These are phyloP conservation scores for Motacilla alba DNA, from an alignment of 2,113 vertebrate genomes.

Conservation along the genomic window DNA sequence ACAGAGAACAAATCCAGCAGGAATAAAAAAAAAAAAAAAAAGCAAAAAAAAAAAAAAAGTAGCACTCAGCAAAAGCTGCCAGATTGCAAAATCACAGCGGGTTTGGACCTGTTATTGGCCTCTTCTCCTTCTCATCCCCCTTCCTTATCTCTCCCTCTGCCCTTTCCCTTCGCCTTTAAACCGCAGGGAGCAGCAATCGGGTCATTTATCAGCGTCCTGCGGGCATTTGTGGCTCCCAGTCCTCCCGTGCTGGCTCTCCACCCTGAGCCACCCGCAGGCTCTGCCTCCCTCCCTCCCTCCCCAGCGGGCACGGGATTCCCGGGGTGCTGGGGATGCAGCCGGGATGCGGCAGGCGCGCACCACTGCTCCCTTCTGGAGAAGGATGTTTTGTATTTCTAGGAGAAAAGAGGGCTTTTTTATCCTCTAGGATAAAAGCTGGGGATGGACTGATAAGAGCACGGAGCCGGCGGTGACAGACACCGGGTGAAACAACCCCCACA, in stretches of 20 bases:
- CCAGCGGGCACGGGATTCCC: fast-evolving
- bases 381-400: background rate
- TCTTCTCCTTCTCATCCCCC: background rate
- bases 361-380: slow-evolving; percentile 65
- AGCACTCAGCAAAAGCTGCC: background rate
- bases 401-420: background rate
- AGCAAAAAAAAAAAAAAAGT: background rate
- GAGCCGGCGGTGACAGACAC: background rate
- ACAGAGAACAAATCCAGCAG: background rate
- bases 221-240: background rate
- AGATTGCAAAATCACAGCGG: slow-evolving; percentile 11
- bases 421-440: background rate
- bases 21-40: too few species aligned
- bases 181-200: background rate
- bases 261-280: background rate
- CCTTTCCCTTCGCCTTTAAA: slow-evolving; percentile 14
- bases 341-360: background rate
- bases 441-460: background rate
- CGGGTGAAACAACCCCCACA: background rate
- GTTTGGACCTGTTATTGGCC: background rate
- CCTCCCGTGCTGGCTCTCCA: background rate
- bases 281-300: fast-evolving
- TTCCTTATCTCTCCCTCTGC: slow-evolving; percentile 48
- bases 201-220: background rate
- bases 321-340: background rate